Evolutionary conservation across 2,888 invertebrate species (phyloP).

Genomic region (Philaethria dido): DNA sequence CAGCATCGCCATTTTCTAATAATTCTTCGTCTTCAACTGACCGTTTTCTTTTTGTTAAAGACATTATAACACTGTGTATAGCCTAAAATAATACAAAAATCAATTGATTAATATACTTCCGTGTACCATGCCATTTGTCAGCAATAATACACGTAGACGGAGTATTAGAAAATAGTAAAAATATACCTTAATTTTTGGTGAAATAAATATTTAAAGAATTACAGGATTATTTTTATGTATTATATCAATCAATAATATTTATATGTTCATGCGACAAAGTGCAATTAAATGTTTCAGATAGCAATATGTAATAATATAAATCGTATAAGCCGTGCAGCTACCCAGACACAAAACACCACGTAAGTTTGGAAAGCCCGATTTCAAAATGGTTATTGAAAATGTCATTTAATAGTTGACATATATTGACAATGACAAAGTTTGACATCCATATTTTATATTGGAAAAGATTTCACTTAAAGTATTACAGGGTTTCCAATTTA

Average conservation of each 20-base stretch:
- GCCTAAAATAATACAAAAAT: constrained; percentile 56
- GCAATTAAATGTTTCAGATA: neutral
- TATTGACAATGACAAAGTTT: neutral
- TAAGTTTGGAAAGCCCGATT: constrained; percentile 22
- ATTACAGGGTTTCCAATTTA: no score
- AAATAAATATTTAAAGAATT: neutral
- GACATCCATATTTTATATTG: neutral
- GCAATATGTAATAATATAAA: constrained; percentile 17
- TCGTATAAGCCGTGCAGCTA: neutral
- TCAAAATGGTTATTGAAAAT: neutral
- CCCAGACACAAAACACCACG: constrained; percentile 33
- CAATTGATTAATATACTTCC: neutral
- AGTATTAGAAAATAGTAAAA: constrained; percentile 39
- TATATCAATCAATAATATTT: neutral
- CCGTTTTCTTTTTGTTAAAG: constrained; percentile 73
- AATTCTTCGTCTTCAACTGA: constrained; percentile 68
- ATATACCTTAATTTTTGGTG: constrained; percentile 70
- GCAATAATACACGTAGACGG: constrained; percentile 65
- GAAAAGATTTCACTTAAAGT: no score
- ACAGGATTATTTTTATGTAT: constrained; percentile 13
- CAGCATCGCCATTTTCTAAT: constrained; percentile 71
- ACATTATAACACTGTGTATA: constrained; percentile 66
- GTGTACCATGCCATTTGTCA: neutral
- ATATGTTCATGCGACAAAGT: neutral
- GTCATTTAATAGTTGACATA: constrained; percentile 14